Base-by-base conservation (phyloP, 2,888 invertebrate species). In the Blastobasis lacticolella region DNA sequence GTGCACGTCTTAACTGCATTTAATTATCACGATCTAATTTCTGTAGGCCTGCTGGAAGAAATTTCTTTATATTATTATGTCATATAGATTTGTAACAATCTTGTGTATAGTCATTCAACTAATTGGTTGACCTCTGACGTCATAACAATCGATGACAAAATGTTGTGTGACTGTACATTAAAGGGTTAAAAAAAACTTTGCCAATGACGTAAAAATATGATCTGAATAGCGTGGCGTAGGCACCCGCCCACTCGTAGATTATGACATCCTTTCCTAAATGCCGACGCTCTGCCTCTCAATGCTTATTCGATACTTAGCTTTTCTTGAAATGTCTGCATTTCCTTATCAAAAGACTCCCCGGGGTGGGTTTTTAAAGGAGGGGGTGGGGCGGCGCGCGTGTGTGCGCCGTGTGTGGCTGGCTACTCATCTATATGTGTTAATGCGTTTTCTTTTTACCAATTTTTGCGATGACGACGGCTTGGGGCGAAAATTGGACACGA, bases 391-490 rank as follows among this genome's bases (percentile, higher is more conserved):
- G 64, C 66, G 72, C 66, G 63, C 67, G 57, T 54, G 48, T 56
- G 54, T 61, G 50, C 46, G 51, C 59, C 59, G 63, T 66, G 62
- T 75, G 75, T 72, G 82, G 73, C 78, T 77, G 78, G 79, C 81
- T 76, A 79, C 73, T 85, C 84, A 84, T 83, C 80, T 87, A 87
- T 87, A 87, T 86, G 87, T 87, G 88, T 85, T 88, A 88, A 88
- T 88, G 87, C 85, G 87, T 87, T 88, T 88, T 88, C 86, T 88
- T 88, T 88, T 88, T 88, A 88, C 85, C 86, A 88, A 88, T 85
- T 85, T 86, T 77, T 79, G 66, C 69, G 77, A 79, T 79, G 79
- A 67, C 81, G 64, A 63, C 58, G 50, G 56, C 57, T 62, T 23
- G 23, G 3, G 23, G 23, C 23, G 23, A 23, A 23, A 23, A 23